A percentile compares a stretch with the other conserved stretches of the same genome.
Conservation (phyloP, 2,888 invertebrate genomes). For the Andrena bicolor region DNA sequence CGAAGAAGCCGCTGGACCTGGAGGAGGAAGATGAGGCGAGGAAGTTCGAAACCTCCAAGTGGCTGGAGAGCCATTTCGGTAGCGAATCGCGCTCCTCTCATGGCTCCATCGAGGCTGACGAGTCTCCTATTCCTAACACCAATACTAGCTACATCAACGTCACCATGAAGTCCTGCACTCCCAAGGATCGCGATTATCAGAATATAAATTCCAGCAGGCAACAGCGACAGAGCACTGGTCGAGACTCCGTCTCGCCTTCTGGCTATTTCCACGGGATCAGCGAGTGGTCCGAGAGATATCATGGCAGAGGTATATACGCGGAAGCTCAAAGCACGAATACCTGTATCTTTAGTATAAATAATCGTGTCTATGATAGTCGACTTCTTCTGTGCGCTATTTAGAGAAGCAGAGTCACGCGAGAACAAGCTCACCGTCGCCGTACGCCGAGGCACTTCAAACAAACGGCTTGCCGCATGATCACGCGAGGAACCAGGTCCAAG, state of each 20-base stretch:
- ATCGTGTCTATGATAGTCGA: no score
- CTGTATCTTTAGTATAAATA: no score
- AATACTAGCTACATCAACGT: slow-evolving; percentile 92
- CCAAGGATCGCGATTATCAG: slow-evolving; percentile 73
- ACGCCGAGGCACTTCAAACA: slow-evolving; percentile 71
- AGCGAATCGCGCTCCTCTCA: slow-evolving; percentile 93
- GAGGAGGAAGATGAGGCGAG: slow-evolving; percentile 95
- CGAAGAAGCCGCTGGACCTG: slow-evolving; percentile 93
- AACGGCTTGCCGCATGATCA: slow-evolving; percentile 73
- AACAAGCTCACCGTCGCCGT: slow-evolving; percentile 75
- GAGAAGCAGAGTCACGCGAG: slow-evolving; percentile 70
- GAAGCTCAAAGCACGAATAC: no score
- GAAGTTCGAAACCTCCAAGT: slow-evolving; percentile 95
- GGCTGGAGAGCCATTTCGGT: slow-evolving; percentile 96
- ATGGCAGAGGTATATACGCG: slow-evolving; percentile 54
- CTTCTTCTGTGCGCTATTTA: slow-evolving; percentile 29
- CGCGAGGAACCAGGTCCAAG: slow-evolving; percentile 70
- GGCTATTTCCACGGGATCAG: slow-evolving; percentile 91
- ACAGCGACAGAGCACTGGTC: slow-evolving; percentile 79
- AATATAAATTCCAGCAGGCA: slow-evolving; percentile 72
- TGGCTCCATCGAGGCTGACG: slow-evolving; percentile 89
- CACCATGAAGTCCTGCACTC: slow-evolving; percentile 88
- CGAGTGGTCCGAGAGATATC: slow-evolving; percentile 91
- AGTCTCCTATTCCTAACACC: slow-evolving; percentile 86
- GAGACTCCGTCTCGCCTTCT: slow-evolving; percentile 76